phyloP scores from a whole-genome alignment of 1,140 invertebrate species.

The Temnothorax nylanderi region DNA sequence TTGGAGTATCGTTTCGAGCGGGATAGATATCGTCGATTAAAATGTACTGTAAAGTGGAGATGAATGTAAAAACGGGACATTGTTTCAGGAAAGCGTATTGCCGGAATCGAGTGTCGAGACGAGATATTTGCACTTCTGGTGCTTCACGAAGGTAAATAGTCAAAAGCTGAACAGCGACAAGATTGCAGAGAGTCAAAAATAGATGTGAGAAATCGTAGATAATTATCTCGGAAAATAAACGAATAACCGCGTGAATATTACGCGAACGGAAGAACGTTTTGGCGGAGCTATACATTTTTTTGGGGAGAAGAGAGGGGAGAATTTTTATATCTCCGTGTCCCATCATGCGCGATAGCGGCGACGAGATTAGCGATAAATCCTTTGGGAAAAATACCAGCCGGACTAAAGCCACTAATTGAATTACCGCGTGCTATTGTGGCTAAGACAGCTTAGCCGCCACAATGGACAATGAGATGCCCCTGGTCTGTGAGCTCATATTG shows the following conservation, averaged over 20 bases:
- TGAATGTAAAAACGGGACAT: neutral
- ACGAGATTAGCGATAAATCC: slow-evolving; percentile 55
- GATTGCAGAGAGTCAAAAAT: neutral
- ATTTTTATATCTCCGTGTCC: slow-evolving; percentile 28
- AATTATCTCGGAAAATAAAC: slow-evolving; percentile 9
- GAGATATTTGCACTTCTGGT: too few species aligned
- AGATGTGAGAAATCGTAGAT: neutral
- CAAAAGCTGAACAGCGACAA: neutral
- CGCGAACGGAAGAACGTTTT: slow-evolving; percentile 8
- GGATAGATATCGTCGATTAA: neutral
- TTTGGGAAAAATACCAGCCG: slow-evolving; percentile 54
- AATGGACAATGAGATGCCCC: slow-evolving; percentile 64
- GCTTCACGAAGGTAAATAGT: neutral
- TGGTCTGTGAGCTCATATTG: slow-evolving; percentile 54
- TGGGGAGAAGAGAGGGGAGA: neutral
- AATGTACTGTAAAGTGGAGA: neutral
- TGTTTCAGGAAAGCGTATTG: too few species aligned
- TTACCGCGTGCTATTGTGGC: slow-evolving; percentile 64
- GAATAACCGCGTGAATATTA: slow-evolving; percentile 17
- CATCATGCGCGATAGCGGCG: slow-evolving; percentile 29
- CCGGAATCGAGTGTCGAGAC: too few species aligned
- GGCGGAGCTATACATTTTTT: neutral
- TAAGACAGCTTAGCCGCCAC: slow-evolving; percentile 59
- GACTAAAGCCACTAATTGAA: slow-evolving; percentile 64
- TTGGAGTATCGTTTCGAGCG: neutral